Evolutionary conservation across 2,888 invertebrate genomes (phyloP).

Genomic region (Eupithecia pulchellata): DNA sequence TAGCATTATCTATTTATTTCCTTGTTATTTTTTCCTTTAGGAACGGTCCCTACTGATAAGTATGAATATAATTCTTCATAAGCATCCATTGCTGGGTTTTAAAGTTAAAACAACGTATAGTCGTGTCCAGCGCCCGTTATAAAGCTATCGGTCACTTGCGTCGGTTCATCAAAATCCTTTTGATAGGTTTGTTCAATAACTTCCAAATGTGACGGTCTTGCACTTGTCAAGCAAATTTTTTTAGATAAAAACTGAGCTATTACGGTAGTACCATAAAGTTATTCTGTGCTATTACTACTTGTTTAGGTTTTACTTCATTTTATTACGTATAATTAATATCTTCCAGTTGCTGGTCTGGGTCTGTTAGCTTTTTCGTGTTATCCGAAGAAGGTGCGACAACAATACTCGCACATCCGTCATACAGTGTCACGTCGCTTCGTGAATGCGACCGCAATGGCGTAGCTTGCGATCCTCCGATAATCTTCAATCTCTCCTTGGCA

Average conservation of each 20-base stretch:
- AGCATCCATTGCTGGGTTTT: neutral
- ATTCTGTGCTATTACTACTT: neutral
- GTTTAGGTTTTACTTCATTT: no score
- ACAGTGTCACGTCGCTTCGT: constrained; percentile 34
- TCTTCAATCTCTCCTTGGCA: constrained; percentile 46
- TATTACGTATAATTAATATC: neutral
- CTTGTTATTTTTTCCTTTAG: neutral
- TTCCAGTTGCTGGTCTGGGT: constrained; percentile 9
- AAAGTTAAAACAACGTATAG: constrained; percentile 6
- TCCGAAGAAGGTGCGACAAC: constrained; percentile 4
- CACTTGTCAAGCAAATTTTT: constrained; percentile 8
- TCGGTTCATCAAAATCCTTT: constrained; percentile 10
- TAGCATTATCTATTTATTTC: no score
- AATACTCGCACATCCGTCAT: constrained; percentile 41
- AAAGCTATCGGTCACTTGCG: constrained; percentile 12
- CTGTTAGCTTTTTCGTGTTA: neutral
- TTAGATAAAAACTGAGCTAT: neutral
- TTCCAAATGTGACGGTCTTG: neutral
- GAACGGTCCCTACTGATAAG: neutral
- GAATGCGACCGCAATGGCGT: constrained; percentile 30
- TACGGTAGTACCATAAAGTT: no score
- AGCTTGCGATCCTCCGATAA: constrained; percentile 43
- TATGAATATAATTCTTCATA: neutral
- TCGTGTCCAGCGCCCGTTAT: constrained; percentile 15
- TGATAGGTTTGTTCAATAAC: constrained; percentile 9